Base-by-base conservation (phyloP, 2,113 vertebrate species). In the Dendropsophus ebraccatus region DNA sequence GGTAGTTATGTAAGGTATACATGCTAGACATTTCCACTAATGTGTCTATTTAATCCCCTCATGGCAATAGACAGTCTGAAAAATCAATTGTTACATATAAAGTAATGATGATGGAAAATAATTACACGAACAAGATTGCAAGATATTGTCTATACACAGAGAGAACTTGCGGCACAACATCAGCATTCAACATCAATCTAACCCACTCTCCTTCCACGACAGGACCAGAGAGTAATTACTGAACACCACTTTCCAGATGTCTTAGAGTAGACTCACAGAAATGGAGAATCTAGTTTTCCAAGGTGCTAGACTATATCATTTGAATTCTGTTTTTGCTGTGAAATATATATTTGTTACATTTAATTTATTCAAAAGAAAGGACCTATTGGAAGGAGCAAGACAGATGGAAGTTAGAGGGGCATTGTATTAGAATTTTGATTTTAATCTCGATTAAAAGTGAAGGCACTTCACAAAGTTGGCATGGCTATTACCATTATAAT, bases 31-130 rank as follows among this genome's bases (percentile, higher is more conserved):
- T 52, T 47, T 76, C 72, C 35, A 65, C 25, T 77, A 67, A 84
- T 84, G 56, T 84, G 62, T 50, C 58, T 60, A 16, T 50, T 81
- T 69, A 74, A 77, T 78, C 47, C 41, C 47, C 62, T 85, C 75
- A 41, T 56, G 65, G 35, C 17, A 32, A 23, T 49, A 32, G 84
- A 86, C 84, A 81, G 65, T 72, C 65, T 32, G 32, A 86, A 86
- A 86, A 86, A 86, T 80, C 50, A 45, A 81, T 86, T 72, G 58
- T 28, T 86, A 86, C 76, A 73, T 28, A 60, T 58, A 60, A 73
- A 80, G 77, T 80, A 80, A 65, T 80, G 65, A 69, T 86, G 76
- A 86, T 81, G 35, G 76, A 80, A 86, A 86, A 80, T 86, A 81
- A 86, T 72, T 86, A 86, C 45, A 45, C 14, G 5, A 70, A 14